Evolutionary conservation across 35 echinoderm and acorn worm species (phyloP), one percentile per base, ranked within the genome.

Genomic region (Eucidaris tribuloides): DNA sequence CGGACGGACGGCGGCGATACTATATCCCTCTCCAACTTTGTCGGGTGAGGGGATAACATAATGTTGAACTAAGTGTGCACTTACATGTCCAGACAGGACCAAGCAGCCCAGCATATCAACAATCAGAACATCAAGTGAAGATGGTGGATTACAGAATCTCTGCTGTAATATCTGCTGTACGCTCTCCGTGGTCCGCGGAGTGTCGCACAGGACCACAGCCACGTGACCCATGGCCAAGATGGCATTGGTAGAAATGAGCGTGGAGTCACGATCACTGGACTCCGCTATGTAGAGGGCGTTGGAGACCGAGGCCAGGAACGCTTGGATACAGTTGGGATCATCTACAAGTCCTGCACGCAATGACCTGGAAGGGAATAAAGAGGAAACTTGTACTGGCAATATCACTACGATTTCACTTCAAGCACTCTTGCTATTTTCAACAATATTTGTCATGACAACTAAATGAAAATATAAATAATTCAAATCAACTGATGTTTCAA

Each of bases 41-140:
- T n/a, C n/a, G n/a, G n/a, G n/a, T n/a, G n/a, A n/a, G n/a, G n/a
- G n/a, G n/a, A n/a, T n/a, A n/a, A n/a, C n/a, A n/a, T n/a, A n/a
- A n/a, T n/a, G n/a, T n/a, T n/a, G n/a, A n/a, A n/a, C n/a, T n/a
- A n/a, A n/a, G n/a, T 23, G 7, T 59, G 24, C n/a, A 83, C 71
- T 83, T 81, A 93, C 90, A 79, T 88, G 57, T 76, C 91, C 90
- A 52, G 86, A 76, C 0, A 99, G 84, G 4, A 93, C 81, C 89
- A 97, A 89, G 45, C 91, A 99, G 15, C 96, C 96, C 65, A 92
- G 68, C 96, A 99, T 99, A 30, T 99, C 96, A 0, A 99, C 96
- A 46, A 99, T 99, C 15, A 90, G 62, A 18, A 90, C 87, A 66
- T 99, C 96, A 11, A 99, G 65, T 17, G 78, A 63, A 2, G 96